Conservation (phyloP, 2,797 vertebrate species). For the Cryptoblepharus egeriae region DNA sequence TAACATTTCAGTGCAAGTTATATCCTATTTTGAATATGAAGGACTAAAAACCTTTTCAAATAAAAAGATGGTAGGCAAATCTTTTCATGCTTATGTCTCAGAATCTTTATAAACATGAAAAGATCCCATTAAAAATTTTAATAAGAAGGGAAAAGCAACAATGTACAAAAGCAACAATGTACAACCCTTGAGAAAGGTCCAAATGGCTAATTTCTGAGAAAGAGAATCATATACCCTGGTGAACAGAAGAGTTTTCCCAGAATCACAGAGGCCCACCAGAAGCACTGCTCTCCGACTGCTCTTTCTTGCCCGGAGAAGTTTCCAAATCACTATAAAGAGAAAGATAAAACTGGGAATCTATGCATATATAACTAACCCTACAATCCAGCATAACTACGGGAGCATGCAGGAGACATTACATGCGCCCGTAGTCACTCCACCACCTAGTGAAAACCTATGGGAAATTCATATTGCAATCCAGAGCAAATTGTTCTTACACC, state of each 20-base stretch:
- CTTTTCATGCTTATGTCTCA: neutral
- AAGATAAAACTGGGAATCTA: neutral
- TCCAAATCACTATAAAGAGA: slow-evolving; percentile 84
- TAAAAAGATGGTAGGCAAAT: neutral
- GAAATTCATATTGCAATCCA: too few relatives aligned
- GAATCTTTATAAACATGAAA: neutral
- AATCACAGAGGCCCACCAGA: slow-evolving; percentile 91
- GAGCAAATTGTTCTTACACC: too few relatives aligned
- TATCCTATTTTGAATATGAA: neutral
- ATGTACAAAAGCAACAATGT: neutral
- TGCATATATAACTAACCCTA: too few relatives aligned
- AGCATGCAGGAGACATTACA: too few relatives aligned
- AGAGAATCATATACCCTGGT: slow-evolving; percentile 78
- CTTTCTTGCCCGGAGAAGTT: slow-evolving; percentile 84
- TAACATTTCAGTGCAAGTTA: neutral
- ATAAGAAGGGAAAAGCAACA: neutral
- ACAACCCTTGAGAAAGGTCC: neutral
- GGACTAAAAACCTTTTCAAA: neutral
- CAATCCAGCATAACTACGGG: too few relatives aligned
- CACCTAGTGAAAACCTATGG: too few relatives aligned
- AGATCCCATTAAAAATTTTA: neutral
- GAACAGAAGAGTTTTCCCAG: slow-evolving; percentile 93
- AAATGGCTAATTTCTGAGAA: neutral
- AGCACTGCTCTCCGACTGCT: slow-evolving; percentile 87
- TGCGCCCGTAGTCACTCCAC: too few relatives aligned